These are phyloP conservation scores for Drosophila barbarae DNA, from an alignment of 2,888 invertebrate genomes.

Conservation along the genomic window DNA sequence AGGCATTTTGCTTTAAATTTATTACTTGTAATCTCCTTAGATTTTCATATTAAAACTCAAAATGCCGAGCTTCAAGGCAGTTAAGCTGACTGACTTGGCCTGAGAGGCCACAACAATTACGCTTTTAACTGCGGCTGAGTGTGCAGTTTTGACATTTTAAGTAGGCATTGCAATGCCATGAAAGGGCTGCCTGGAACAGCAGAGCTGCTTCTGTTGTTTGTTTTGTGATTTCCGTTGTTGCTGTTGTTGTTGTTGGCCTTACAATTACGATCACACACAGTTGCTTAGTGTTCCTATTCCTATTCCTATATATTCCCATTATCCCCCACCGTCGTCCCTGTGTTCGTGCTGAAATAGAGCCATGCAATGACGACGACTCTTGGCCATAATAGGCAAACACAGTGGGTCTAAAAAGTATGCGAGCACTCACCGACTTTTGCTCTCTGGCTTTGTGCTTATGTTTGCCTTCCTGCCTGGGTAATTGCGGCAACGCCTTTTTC, in stretches of 20 bases:
- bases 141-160: slow-evolving; percentile 66
- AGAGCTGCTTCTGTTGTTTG: slow-evolving; percentile 43
- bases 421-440: slow-evolving; percentile 27
- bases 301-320: slow-evolving; percentile 15
- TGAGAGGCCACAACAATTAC: slow-evolving; percentile 19
- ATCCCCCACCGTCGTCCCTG: slow-evolving; percentile 3
- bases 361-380: slow-evolving; percentile 35
- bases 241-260: slow-evolving; percentile 43
- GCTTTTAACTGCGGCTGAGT: slow-evolving; percentile 45
- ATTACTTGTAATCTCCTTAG: slow-evolving; percentile 14
- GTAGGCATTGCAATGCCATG: slow-evolving; percentile 46
- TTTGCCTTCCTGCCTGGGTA: slow-evolving; percentile 50
- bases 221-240: slow-evolving; percentile 35
- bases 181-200: slow-evolving; percentile 35
- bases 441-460: slow-evolving; percentile 17
- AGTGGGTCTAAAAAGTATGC: slow-evolving; percentile 36
- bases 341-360: slow-evolving; percentile 40
- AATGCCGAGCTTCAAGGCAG: slow-evolving; percentile 9
- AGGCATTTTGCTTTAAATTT: slow-evolving; percentile 37
- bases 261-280: slow-evolving; percentile 66
- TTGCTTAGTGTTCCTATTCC: slow-evolving; percentile 23
- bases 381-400: slow-evolving; percentile 34
- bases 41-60: slow-evolving; percentile 19
- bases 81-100: slow-evolving; percentile 13
- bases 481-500: slow-evolving; percentile 72